Evolutionary conservation across 2,797 vertebrate species (phyloP).

Genomic region (Syngnathus rostellatus): DNA sequence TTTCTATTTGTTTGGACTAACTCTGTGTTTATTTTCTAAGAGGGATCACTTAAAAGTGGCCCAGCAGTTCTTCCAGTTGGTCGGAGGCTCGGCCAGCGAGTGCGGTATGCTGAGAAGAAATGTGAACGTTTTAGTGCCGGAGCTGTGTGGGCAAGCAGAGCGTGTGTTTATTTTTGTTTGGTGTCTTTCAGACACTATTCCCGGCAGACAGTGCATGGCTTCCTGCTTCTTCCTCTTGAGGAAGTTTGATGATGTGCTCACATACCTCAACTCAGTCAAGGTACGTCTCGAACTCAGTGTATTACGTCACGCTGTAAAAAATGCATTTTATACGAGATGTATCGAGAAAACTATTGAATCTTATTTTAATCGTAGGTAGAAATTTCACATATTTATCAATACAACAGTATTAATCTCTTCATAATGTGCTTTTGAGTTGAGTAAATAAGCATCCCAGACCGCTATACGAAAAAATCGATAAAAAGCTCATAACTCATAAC

Average conservation of each 20-base stretch:
- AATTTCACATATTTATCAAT: too few species aligned
- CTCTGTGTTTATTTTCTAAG: conserved; percentile 55
- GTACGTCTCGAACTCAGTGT: conserved; percentile 57
- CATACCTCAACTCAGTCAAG: conserved; percentile 98
- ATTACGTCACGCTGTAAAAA: not conserved
- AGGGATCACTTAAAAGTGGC: conserved; percentile 93
- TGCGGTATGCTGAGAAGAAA: conserved; percentile 71
- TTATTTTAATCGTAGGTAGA: too few species aligned
- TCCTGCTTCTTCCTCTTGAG: conserved; percentile 92
- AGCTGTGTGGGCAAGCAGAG: conserved; percentile 1
- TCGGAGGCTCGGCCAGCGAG: conserved; percentile 94
- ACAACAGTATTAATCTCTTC: too few species aligned
- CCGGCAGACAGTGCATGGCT: conserved; percentile 98
- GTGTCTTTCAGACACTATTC: conserved; percentile 85
- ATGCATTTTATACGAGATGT: not conserved
- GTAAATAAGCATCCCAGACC: not conserved
- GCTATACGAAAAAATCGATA: not conserved
- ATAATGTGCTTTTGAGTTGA: too few species aligned
- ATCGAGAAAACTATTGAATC: too few species aligned
- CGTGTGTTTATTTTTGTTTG: conserved; percentile 3
- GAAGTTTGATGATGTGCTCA: conserved; percentile 92
- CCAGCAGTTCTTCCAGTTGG: conserved; percentile 94
- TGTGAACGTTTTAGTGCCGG: conserved; percentile 6
- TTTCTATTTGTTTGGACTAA: conserved; percentile 5
- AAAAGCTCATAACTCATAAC: not conserved